Percentiles rank a stretch among this genome's conserved stretches.
Evolutionary conservation across 2,113 vertebrate genomes (phyloP).

Genomic region (Silurus glanis): DNA sequence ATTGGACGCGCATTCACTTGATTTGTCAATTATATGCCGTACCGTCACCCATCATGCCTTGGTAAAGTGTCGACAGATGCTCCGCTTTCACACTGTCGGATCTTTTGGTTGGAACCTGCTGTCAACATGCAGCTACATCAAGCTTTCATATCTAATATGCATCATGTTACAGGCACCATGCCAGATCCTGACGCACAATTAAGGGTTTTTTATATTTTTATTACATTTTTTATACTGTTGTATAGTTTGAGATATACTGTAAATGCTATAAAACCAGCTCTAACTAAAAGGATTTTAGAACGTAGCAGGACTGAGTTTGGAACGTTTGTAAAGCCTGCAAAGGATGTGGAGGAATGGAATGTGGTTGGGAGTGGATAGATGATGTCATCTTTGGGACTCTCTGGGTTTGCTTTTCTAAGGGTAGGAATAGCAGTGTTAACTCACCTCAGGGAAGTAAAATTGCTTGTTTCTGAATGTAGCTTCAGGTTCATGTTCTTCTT

Average conservation of each 20-base stretch:
- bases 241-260: background rate
- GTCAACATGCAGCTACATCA: background rate
- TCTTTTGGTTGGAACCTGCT: background rate
- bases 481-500: background rate
- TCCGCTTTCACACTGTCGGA: background rate
- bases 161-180: background rate
- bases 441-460: no score
- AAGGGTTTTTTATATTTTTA: background rate
- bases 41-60: background rate
- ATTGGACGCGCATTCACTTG: background rate
- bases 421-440: no score
- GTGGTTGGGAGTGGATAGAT: background rate
- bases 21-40: background rate
- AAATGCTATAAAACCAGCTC: background rate
- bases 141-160: background rate
- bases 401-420: no score
- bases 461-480: background rate
- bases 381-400: background rate
- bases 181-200: background rate
- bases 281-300: background rate
- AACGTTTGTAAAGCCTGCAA: background rate
- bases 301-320: background rate
- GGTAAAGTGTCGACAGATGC: background rate
- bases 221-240: no score
- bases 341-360: background rate